These are phyloP conservation scores for Apistogramma diplotaenia DNA, from an alignment of 2,113 vertebrate genomes.

Conservation along the genomic window DNA sequence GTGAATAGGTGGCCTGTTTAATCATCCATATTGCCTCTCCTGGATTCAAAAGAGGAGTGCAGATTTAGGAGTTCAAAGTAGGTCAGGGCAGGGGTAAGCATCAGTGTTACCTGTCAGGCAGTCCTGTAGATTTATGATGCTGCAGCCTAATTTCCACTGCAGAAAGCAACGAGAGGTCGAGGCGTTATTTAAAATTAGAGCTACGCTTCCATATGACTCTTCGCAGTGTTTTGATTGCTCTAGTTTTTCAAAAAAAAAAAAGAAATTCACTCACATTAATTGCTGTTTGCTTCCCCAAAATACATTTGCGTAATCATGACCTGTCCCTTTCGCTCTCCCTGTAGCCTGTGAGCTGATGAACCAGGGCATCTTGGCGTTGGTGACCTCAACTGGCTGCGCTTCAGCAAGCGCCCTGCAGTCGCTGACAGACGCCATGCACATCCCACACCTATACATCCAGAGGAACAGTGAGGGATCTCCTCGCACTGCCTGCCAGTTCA, in stretches of 20 bases:
- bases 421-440: conserved; percentile 98
- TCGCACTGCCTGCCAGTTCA: conserved; percentile 89
- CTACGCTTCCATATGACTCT: neutral
- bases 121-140: neutral
- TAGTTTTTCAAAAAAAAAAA: neutral
- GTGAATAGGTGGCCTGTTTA: neutral
- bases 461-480: conserved; percentile 88
- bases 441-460: conserved; percentile 95
- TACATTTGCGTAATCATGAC: neutral
- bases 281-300: neutral
- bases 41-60: neutral
- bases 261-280: too few species aligned
- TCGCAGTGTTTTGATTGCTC: neutral
- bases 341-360: conserved; percentile 98
- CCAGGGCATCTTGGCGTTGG: conserved; percentile 93
- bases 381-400: conserved; percentile 93
- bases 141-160: neutral
- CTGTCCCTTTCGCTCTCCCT: neutral
- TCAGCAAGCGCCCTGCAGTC: conserved; percentile 95
- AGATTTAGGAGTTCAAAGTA: neutral
- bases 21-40: neutral
- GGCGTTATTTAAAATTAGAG: neutral
- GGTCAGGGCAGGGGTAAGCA: neutral
- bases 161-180: neutral
- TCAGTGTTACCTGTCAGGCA: neutral